Conservation (phyloP, 2,113 vertebrate species). For the Atrichornis clamosus region DNA sequence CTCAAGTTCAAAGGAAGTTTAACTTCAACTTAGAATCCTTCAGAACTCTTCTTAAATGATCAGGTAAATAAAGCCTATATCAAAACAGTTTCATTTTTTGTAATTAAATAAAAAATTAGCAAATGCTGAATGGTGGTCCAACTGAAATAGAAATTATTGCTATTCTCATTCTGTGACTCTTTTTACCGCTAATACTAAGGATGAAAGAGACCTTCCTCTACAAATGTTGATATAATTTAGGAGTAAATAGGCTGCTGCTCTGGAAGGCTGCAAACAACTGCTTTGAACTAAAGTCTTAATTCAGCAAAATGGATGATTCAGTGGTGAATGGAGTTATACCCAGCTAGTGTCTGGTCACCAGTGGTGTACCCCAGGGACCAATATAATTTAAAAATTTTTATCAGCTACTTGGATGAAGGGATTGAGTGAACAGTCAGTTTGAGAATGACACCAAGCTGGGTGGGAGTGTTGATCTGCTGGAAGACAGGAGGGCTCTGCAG, state of each 20-base stretch:
- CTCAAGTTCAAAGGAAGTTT: neutral
- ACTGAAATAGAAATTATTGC: neutral
- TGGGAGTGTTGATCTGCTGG: neutral
- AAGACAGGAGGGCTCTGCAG: neutral
- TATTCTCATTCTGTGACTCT: neutral
- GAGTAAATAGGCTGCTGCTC: neutral
- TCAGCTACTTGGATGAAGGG: neutral
- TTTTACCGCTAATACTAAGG: neutral
- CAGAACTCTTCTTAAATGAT: neutral
- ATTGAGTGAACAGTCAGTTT: neutral
- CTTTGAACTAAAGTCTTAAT: neutral
- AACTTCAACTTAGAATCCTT: neutral
- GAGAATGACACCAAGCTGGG: rapidly evolving
- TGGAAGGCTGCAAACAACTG: neutral
- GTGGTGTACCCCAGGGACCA: neutral
- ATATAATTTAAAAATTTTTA: no score
- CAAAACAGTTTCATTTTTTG: neutral
- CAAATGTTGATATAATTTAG: neutral
- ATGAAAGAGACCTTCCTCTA: neutral
- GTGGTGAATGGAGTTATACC: neutral
- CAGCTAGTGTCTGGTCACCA: neutral
- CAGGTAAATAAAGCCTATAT: neutral
- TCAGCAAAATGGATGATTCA: neutral
- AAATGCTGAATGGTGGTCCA: neutral
- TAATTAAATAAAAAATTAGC: neutral